phyloP scores from a whole-genome alignment of 2,113 vertebrate genomes.

The Hypanus sabinus region DNA sequence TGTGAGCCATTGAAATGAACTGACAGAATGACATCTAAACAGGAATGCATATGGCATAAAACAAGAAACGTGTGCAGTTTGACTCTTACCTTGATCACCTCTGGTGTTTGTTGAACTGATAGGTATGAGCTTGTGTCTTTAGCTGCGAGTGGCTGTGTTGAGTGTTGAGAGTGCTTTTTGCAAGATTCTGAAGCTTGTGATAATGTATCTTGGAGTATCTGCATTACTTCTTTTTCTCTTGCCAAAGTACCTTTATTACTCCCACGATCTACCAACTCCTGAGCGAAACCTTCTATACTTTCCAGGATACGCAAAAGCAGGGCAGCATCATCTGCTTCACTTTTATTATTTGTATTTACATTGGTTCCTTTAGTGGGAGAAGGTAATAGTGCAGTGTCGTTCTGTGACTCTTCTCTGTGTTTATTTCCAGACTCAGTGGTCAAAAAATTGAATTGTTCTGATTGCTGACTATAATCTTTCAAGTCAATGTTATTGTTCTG shows the following conservation, averaged over 20 bases:
- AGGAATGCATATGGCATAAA: not conserved
- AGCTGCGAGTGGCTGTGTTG: conserved; percentile 43
- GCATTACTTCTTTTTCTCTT: conserved; percentile 92
- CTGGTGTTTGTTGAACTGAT: conserved; percentile 85
- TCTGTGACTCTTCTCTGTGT: conserved; percentile 44
- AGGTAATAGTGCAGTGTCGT: conserved; percentile 52
- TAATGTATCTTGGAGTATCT: conserved; percentile 87
- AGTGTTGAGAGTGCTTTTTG: conserved; percentile 47
- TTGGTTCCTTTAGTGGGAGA: conserved; percentile 58
- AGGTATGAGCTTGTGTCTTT: conserved; percentile 67
- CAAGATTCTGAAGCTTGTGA: conserved; percentile 61
- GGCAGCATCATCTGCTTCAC: conserved; percentile 82
- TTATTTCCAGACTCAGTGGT: conserved; percentile 58
- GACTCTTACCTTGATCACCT: conserved; percentile 83
- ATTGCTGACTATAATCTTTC: conserved; percentile 46
- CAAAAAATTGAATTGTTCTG: conserved; percentile 45
- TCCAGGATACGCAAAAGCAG: conserved; percentile 83
- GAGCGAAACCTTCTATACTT: conserved; percentile 96
- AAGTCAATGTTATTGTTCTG: conserved; percentile 55
- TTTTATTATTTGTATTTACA: conserved; percentile 51
- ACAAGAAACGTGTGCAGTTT: not conserved
- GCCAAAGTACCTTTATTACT: conserved; percentile 77
- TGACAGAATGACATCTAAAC: not conserved
- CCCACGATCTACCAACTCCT: conserved; percentile 90
- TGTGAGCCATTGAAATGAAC: not conserved